Percentiles rank a stretch among this genome's conserved stretches.
Conservation (phyloP, 2,797 vertebrate species). For the Perodicticus potto region DNA sequence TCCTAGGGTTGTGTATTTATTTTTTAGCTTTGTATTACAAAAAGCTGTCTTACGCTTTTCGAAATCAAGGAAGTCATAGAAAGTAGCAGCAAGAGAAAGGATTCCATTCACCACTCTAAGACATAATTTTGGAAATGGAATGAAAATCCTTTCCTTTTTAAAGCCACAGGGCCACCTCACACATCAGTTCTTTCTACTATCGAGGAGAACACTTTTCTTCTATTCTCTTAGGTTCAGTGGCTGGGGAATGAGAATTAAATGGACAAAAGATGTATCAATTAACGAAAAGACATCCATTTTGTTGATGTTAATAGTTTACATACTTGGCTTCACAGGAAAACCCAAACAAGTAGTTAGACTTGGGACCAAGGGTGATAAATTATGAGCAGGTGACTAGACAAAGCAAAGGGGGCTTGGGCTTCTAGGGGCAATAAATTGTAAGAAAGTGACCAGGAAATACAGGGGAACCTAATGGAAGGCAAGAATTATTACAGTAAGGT, state of each 20-base stretch:
- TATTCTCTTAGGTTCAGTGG: background rate
- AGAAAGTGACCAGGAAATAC: background rate
- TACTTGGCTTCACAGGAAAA: background rate
- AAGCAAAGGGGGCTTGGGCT: background rate
- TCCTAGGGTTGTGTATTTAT: constrained; percentile 80
- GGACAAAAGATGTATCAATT: background rate
- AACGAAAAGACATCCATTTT: background rate
- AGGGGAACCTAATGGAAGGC: background rate
- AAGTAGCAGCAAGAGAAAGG: background rate
- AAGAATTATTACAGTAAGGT: background rate
- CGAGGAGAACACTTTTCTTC: background rate
- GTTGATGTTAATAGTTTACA: background rate
- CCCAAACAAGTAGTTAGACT: background rate
- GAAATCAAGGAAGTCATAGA: background rate
- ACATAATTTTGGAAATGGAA: background rate
- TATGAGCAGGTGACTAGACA: background rate
- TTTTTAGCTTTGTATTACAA: background rate
- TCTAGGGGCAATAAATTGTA: background rate
- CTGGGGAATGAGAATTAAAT: background rate
- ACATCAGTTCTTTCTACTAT: background rate
- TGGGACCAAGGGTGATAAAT: background rate
- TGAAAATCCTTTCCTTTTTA: background rate
- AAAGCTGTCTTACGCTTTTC: background rate
- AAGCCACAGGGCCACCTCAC: background rate
- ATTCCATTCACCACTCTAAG: background rate